Conservation (phyloP, 2,888 invertebrate species). For the Drosophila ochracea region DNA sequence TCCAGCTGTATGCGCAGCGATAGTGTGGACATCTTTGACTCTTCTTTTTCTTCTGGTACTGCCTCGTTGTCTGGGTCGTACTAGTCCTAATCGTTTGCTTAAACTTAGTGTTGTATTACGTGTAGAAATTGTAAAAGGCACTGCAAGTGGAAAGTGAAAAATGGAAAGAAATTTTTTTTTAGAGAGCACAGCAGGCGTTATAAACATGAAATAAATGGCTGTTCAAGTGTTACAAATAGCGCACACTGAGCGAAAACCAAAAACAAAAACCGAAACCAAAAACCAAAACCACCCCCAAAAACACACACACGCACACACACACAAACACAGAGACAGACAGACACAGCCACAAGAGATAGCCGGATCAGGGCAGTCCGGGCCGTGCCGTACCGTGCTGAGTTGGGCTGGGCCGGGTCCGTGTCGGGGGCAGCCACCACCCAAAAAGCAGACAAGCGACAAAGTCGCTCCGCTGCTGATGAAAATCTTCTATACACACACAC, state of each 20-base stretch:
- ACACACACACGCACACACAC: slow-evolving; percentile 11
- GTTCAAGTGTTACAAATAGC: slow-evolving; percentile 62
- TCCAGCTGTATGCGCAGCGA: slow-evolving; percentile 95
- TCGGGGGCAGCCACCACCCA: slow-evolving; percentile 68
- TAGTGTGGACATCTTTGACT: slow-evolving; percentile 86
- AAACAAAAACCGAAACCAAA: slow-evolving; percentile 32
- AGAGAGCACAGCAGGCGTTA: slow-evolving; percentile 37
- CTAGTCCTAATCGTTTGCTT: slow-evolving; percentile 66
- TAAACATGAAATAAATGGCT: slow-evolving; percentile 54
- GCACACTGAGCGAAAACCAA: slow-evolving; percentile 37
- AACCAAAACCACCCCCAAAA: slow-evolving; percentile 65
- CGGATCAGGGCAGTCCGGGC: slow-evolving; percentile 22
- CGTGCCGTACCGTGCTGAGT: slow-evolving; percentile 3
- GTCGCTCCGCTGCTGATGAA: slow-evolving; percentile 66
- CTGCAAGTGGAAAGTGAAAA: slow-evolving; percentile 65
- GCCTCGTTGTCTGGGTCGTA: slow-evolving; percentile 33
- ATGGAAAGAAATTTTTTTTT: slow-evolving; percentile 23
- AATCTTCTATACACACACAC: slow-evolving; percentile 67
- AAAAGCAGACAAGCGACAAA: slow-evolving; percentile 69
- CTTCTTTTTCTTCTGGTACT: slow-evolving; percentile 34
- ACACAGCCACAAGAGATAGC: slow-evolving; percentile 37
- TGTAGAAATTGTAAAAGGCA: slow-evolving; percentile 79
- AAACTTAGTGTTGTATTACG: slow-evolving; percentile 64
- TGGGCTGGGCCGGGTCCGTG: slow-evolving; percentile 15
- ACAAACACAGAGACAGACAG: slow-evolving; percentile 1